These are phyloP conservation scores for Artibeus jamaicensis DNA, from an alignment of 2,797 vertebrate species.

Conservation along the genomic window DNA sequence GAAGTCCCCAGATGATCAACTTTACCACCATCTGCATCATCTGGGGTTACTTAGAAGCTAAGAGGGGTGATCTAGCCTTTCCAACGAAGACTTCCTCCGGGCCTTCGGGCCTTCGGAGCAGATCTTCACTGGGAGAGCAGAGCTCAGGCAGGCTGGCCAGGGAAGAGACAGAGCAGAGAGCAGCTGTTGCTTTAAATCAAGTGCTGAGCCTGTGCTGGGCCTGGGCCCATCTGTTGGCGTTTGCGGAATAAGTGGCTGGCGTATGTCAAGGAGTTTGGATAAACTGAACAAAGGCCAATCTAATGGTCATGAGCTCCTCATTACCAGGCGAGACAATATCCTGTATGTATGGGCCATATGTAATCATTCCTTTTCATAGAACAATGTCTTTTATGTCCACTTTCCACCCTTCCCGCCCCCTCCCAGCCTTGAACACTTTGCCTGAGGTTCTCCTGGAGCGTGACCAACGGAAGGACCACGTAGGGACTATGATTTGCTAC, in stretches of 20 bases:
- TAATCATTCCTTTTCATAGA: constrained; percentile 93
- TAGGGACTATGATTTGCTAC: constrained; percentile 53
- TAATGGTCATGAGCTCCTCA: constrained; percentile 87
- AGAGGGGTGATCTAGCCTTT: neutral
- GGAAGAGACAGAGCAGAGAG: constrained; percentile 85
- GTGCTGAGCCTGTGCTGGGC: constrained; percentile 89
- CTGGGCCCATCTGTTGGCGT: constrained; percentile 96
- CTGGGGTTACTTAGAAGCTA: neutral
- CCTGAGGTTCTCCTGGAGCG: constrained; percentile 79
- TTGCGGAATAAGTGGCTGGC: constrained; percentile 90
- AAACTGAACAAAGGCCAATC: constrained; percentile 86
- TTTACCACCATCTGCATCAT: neutral
- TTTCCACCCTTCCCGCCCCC: constrained; percentile 66
- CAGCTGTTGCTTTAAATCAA: constrained; percentile 97
- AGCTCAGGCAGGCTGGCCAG: constrained; percentile 31
- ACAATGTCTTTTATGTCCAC: constrained; percentile 91
- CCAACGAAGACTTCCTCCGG: constrained; percentile 10
- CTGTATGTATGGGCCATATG: constrained; percentile 90
- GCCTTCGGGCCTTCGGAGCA: neutral
- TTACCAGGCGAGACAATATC: constrained; percentile 93
- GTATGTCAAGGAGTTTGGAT: constrained; percentile 94
- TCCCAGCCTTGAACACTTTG: constrained; percentile 73
- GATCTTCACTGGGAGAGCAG: neutral
- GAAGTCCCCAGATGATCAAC: neutral
- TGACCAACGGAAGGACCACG: constrained; percentile 79